Evolutionary conservation across 2,113 vertebrate genomes (phyloP).

Genomic region (Henicopernis longicauda): DNA sequence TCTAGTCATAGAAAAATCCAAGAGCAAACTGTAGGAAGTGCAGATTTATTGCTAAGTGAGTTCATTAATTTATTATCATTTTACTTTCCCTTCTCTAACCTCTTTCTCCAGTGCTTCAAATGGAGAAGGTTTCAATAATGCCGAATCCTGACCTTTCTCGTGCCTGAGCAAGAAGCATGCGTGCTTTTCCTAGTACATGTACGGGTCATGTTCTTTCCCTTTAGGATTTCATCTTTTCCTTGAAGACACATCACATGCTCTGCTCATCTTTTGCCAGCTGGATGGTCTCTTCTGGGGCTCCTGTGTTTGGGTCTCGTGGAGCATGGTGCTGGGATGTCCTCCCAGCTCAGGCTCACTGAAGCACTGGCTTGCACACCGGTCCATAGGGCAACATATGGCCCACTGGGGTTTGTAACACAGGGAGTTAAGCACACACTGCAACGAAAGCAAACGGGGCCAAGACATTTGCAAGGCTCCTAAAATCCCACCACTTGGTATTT

Average conservation of each 20-base stretch:
- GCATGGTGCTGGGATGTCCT: not conserved
- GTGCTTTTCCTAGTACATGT: not conserved
- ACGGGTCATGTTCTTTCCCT: not conserved
- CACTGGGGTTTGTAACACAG: not conserved
- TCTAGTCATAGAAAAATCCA: not conserved
- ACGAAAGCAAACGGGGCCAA: not conserved
- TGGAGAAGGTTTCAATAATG: constrained; percentile 34
- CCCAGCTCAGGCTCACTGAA: not conserved
- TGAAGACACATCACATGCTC: fast-evolving
- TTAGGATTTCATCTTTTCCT: not conserved
- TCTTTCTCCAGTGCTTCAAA: constrained; percentile 10
- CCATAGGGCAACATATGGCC: not conserved
- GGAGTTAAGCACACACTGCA: not conserved
- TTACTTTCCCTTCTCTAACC: not conserved
- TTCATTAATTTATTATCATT: not conserved
- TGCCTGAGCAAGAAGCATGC: not conserved
- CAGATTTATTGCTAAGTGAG: not conserved
- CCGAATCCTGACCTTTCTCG: not conserved
- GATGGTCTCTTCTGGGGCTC: not conserved
- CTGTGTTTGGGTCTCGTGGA: not conserved
- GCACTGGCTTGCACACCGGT: fast-evolving
- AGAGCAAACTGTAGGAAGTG: not conserved
- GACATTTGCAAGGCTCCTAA: not conserved
- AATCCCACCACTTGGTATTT: not conserved
- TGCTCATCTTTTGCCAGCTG: not conserved